phyloP scores from a whole-genome alignment of 2,797 vertebrate species.

The Huso huso region DNA sequence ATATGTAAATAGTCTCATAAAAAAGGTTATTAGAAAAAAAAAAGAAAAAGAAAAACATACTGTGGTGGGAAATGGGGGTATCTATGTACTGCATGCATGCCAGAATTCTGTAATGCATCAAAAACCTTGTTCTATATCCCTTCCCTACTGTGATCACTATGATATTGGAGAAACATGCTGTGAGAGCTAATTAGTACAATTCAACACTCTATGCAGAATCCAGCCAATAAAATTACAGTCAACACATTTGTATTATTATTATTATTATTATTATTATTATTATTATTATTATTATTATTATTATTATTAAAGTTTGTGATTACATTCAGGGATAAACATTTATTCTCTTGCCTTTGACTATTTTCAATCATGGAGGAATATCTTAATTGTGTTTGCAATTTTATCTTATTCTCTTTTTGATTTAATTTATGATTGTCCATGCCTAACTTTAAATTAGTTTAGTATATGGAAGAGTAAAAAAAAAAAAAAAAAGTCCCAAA shows the following conservation, averaged over 20 bases:
- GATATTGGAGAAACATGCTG: slow-evolving; percentile 57
- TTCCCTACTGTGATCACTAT: slow-evolving; percentile 51
- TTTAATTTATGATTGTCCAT: too few relatives aligned
- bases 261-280: neutral
- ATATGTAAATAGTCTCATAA: slow-evolving; percentile 13
- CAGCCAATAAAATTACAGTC: slow-evolving; percentile 28
- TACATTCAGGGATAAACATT: too few relatives aligned
- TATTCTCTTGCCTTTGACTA: too few relatives aligned
- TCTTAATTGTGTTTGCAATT: too few relatives aligned
- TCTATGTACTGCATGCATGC: slow-evolving; percentile 21
- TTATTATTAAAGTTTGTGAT: neutral
- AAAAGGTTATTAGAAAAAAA: slow-evolving; percentile 1
- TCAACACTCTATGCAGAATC: slow-evolving; percentile 51
- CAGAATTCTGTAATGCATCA: slow-evolving; percentile 33
- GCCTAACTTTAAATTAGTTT: too few relatives aligned
- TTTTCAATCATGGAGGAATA: too few relatives aligned
- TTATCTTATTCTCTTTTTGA: too few relatives aligned
- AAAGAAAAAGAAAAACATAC: neutral
- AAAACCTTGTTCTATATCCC: slow-evolving; percentile 57
- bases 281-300: neutral
- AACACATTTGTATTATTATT: slow-evolving; percentile 4
- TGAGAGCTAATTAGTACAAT: slow-evolving; percentile 64
- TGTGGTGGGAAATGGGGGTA: slow-evolving; percentile 1
- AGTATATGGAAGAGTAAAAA: too few relatives aligned
- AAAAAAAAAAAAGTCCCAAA: too few relatives aligned